Percentiles rank a stretch among this genome's conserved stretches.
These are phyloP conservation scores for Pelodiscus sinensis DNA, from an alignment of 2,113 vertebrate genomes.

Conservation along the genomic window DNA sequence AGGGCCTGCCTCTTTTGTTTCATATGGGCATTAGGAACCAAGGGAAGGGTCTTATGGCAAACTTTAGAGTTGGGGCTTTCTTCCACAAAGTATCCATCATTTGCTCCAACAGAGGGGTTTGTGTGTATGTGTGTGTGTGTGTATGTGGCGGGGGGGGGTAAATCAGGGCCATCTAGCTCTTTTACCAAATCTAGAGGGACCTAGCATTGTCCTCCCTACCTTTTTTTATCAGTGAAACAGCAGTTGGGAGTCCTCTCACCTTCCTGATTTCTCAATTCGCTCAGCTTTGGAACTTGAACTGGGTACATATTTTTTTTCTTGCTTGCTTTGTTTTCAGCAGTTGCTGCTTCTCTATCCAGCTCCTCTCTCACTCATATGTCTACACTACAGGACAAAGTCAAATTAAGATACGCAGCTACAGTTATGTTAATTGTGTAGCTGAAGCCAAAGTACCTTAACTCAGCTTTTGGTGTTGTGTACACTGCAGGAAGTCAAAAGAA, in stretches of 20 bases:
- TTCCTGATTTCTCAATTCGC: constrained; percentile 43
- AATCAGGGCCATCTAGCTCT: background rate
- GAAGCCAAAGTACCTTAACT: no score
- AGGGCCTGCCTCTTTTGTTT: no score
- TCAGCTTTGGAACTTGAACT: background rate
- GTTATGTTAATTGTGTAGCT: no score
- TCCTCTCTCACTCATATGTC: constrained; percentile 22
- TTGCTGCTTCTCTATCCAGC: background rate
- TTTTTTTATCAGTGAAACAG: background rate
- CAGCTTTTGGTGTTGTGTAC: no score
- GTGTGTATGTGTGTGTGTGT: rapidly evolving
- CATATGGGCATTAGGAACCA: no score
- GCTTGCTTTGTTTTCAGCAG: background rate
- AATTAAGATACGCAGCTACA: no score
- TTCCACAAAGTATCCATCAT: background rate
- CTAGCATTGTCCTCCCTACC: background rate
- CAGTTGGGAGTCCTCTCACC: constrained; percentile 14
- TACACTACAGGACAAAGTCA: no score
- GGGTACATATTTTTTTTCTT: background rate
- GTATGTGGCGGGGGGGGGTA: constrained; percentile 20
- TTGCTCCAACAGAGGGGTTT: background rate
- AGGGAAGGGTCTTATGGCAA: no score
- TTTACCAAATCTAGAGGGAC: background rate
- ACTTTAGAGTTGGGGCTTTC: background rate
- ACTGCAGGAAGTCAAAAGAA: no score